Percentiles rank a stretch among this genome's conserved stretches.
Conservation (phyloP, 2,888 invertebrate genomes). For the Caenorhabditis afra region DNA sequence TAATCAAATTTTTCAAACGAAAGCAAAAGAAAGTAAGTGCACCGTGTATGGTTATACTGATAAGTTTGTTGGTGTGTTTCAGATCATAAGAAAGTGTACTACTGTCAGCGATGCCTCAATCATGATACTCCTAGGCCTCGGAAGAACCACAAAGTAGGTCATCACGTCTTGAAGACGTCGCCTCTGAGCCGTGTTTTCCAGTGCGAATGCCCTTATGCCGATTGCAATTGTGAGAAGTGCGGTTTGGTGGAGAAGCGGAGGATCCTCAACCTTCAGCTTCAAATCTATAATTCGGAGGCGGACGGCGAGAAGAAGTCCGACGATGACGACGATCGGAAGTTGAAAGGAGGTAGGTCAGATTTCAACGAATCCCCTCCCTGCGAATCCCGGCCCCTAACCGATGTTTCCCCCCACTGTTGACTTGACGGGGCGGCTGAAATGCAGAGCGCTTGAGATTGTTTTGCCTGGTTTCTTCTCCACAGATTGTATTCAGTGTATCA, state of each 20-base stretch:
- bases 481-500: slow-evolving; percentile 25
- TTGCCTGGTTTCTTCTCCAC: neutral
- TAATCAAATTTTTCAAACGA: neutral
- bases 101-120: slow-evolving; percentile 79
- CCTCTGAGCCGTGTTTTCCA: slow-evolving; percentile 11
- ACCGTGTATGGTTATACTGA: no score
- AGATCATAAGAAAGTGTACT: slow-evolving; percentile 75
- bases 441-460: neutral
- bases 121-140: slow-evolving; percentile 73
- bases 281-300: slow-evolving; percentile 69
- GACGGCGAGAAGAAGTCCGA: slow-evolving; percentile 46
- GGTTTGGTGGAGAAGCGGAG: slow-evolving; percentile 72
- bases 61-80: slow-evolving; percentile 9
- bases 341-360: slow-evolving; percentile 65
- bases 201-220: slow-evolving; percentile 73
- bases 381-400: neutral
- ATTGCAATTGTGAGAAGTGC: slow-evolving; percentile 72
- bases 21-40: slow-evolving; percentile 23
- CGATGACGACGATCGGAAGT: slow-evolving; percentile 59
- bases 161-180: neutral
- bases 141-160: slow-evolving; percentile 76
- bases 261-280: slow-evolving; percentile 71
- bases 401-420: slow-evolving; percentile 1
- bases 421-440: no score
- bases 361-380: no score